These are phyloP conservation scores for Agapornis roseicollis DNA, from an alignment of 2,113 vertebrate species.

Conservation along the genomic window DNA sequence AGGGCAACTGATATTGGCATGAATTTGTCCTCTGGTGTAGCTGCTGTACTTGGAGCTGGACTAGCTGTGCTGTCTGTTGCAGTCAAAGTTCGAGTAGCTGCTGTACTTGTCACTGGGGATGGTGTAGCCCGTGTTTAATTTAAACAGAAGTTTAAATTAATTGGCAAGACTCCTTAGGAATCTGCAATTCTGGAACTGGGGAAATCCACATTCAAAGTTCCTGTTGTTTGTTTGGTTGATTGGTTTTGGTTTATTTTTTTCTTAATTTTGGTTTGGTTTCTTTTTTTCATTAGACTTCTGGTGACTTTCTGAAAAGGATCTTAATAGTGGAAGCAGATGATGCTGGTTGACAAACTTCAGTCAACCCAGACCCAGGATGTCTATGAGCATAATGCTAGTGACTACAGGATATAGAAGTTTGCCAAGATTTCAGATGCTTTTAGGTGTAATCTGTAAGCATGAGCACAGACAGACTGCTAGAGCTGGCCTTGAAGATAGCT, in stretches of 20 bases:
- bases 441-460: not conserved
- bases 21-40: too few species aligned
- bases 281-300: not conserved
- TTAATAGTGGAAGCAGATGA: not conserved
- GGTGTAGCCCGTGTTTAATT: too few species aligned
- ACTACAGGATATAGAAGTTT: not conserved
- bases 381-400: not conserved
- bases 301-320: not conserved
- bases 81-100: too few species aligned
- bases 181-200: not conserved
- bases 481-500: not conserved
- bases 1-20: too few species aligned
- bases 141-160: not conserved
- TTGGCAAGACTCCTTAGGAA: not conserved
- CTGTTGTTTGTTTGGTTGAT: too few species aligned
- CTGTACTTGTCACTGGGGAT: too few species aligned
- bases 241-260: not conserved
- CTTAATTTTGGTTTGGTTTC: not conserved
- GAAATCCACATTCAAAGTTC: not conserved
- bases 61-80: too few species aligned
- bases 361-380: not conserved
- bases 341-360: not conserved
- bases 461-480: not conserved
- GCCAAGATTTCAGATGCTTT: not conserved
- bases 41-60: too few species aligned